Evolutionary conservation across 1,140 invertebrate genomes (phyloP).

Genomic region (Nautilus pompilius): DNA sequence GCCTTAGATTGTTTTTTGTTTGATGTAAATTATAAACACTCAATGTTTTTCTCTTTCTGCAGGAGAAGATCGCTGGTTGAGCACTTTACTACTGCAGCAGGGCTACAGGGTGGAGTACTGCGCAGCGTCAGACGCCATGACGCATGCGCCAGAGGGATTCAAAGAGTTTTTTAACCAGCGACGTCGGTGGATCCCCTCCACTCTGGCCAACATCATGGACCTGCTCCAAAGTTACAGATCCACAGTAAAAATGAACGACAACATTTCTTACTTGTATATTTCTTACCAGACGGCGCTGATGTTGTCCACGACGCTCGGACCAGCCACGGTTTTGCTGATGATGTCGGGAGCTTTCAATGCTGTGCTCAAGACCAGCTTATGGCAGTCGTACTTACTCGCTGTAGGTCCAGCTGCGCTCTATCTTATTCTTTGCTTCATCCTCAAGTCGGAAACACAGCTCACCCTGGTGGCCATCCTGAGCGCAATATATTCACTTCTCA

Average conservation of each 20-base stretch:
- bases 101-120: conserved; percentile 66
- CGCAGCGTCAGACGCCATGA: conserved; percentile 65
- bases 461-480: conserved; percentile 91
- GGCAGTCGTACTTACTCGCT: conserved; percentile 56
- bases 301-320: conserved; percentile 59
- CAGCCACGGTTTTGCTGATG: conserved; percentile 67
- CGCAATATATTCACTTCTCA: conserved; percentile 90
- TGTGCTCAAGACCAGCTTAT: conserved; percentile 40
- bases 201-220: conserved; percentile 66
- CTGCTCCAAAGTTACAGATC: conserved; percentile 60
- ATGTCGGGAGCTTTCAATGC: conserved; percentile 63
- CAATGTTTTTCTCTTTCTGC: conserved; percentile 13
- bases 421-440: conserved; percentile 57
- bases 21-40: no score
- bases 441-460: conserved; percentile 57
- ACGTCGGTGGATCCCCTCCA: conserved; percentile 66
- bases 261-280: conserved; percentile 63
- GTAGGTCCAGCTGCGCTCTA: conserved; percentile 58
- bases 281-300: conserved; percentile 57
- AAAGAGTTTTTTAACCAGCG: conserved; percentile 57
- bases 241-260: conserved; percentile 62
- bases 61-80: conserved; percentile 66
- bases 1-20: no score
- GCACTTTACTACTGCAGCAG: conserved; percentile 63
- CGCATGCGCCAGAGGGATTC: conserved; percentile 63